These are phyloP conservation scores for Orchesellides sinensis DNA, from an alignment of 2,888 invertebrate species.

Conservation along the genomic window DNA sequence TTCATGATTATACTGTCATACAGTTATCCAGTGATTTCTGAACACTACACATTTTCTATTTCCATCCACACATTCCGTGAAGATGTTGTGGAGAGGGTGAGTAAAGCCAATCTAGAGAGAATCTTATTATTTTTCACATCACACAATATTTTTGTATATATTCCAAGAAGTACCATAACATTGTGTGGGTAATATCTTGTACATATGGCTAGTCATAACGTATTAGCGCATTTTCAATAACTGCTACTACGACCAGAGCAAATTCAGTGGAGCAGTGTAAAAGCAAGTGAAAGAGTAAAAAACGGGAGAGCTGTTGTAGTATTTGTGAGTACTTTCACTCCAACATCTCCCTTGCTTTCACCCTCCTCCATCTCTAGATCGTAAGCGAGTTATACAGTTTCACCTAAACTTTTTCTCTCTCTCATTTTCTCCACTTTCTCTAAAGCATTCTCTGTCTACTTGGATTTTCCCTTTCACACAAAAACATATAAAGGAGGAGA, in stretches of 20 bases:
- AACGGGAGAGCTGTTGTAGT: background rate
- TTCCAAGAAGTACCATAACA: background rate
- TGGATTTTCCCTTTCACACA: background rate
- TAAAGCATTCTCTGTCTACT: background rate
- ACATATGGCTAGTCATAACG: constrained; percentile 33
- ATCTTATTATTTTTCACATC: constrained; percentile 11
- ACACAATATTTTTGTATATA: constrained; percentile 18
- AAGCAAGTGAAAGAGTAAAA: constrained; percentile 6
- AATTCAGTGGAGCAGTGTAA: background rate
- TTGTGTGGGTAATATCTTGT: too few relatives aligned
- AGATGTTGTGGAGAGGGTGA: too few relatives aligned
- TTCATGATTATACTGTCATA: too few relatives aligned
- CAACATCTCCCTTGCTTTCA: background rate
- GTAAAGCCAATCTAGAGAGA: too few relatives aligned
- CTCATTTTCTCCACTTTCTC: background rate
- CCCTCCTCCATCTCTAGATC: too few relatives aligned
- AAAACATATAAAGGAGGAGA: background rate
- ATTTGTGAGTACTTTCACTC: background rate
- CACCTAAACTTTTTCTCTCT: too few relatives aligned
- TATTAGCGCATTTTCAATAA: constrained; percentile 40
- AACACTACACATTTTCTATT: too few relatives aligned
- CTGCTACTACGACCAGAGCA: background rate
- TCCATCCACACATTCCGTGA: too few relatives aligned
- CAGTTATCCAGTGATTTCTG: too few relatives aligned
- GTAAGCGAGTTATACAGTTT: too few relatives aligned